Conservation (phyloP, 2,797 vertebrate genomes). For the Onychomys leucogaster region DNA sequence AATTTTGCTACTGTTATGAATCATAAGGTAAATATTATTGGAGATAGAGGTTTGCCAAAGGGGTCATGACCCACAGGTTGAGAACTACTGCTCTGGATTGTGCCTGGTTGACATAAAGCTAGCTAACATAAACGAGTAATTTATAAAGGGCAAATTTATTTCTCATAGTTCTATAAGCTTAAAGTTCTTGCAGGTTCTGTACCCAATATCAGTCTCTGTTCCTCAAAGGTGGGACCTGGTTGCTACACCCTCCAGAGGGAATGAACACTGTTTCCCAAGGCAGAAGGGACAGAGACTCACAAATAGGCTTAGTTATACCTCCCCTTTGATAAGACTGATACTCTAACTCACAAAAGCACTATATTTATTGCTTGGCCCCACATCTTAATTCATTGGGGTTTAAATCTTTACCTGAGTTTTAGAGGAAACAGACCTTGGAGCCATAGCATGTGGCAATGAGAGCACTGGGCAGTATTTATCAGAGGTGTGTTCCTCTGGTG, state of each 20-base stretch:
- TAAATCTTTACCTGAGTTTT: not conserved
- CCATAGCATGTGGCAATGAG: not conserved
- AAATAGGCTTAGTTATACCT: not conserved
- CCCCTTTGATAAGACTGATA: not conserved
- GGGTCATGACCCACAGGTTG: too few relatives aligned
- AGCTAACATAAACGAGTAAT: not conserved
- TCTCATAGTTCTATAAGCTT: not conserved
- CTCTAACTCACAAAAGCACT: not conserved
- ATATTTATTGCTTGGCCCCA: not conserved
- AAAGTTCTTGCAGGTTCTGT: not conserved
- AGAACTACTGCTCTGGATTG: not conserved
- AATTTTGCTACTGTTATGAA: not conserved
- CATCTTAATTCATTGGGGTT: not conserved
- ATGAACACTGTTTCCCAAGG: not conserved
- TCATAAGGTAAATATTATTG: not conserved
- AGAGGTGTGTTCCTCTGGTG: too few relatives aligned
- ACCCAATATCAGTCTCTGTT: not conserved
- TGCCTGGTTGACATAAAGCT: not conserved
- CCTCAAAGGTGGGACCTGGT: not conserved
- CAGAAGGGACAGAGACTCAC: not conserved
- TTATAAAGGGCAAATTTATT: not conserved
- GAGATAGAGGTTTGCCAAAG: not conserved
- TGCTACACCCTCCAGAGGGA: not conserved
- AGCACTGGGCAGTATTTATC: not conserved
- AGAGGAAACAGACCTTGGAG: not conserved